phyloP scores from a whole-genome alignment of 2,113 vertebrate species.

The Mormyrus lacerda region DNA sequence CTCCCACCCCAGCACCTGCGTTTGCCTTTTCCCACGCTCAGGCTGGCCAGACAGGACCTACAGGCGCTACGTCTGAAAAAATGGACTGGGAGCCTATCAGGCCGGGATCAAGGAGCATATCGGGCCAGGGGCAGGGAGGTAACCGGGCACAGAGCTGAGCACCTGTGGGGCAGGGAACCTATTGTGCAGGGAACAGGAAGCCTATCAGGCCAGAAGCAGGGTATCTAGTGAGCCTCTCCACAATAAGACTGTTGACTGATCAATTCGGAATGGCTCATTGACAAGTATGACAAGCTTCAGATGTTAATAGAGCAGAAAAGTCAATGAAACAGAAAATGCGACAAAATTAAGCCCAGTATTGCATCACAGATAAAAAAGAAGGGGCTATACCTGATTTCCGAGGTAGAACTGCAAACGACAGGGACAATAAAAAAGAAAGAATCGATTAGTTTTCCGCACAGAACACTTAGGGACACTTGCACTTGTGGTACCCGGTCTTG shows the following conservation, averaged over 20 bases:
- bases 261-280: constrained; percentile 52
- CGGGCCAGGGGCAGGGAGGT: too few species aligned
- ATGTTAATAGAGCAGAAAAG: constrained; percentile 44
- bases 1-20: neutral
- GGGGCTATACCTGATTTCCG: constrained; percentile 95
- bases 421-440: constrained; percentile 70
- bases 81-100: neutral
- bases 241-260: constrained; percentile 45
- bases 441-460: constrained; percentile 59
- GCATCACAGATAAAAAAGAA: constrained; percentile 24
- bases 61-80: neutral
- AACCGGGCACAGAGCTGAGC: neutral
- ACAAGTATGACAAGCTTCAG: constrained; percentile 37
- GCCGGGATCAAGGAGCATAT: too few species aligned
- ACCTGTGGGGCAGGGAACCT: too few species aligned
- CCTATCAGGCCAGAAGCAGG: neutral
- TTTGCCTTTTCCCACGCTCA: constrained; percentile 9
- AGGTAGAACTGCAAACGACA: constrained; percentile 97
- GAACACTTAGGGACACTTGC: neutral
- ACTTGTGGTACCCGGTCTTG: neutral
- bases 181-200: neutral
- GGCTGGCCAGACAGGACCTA: neutral
- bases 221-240: neutral
- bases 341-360: constrained; percentile 35
- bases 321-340: constrained; percentile 30